These are phyloP conservation scores for Aphaenogaster rudis DNA, from an alignment of 1,140 invertebrate genomes.

Conservation along the genomic window DNA sequence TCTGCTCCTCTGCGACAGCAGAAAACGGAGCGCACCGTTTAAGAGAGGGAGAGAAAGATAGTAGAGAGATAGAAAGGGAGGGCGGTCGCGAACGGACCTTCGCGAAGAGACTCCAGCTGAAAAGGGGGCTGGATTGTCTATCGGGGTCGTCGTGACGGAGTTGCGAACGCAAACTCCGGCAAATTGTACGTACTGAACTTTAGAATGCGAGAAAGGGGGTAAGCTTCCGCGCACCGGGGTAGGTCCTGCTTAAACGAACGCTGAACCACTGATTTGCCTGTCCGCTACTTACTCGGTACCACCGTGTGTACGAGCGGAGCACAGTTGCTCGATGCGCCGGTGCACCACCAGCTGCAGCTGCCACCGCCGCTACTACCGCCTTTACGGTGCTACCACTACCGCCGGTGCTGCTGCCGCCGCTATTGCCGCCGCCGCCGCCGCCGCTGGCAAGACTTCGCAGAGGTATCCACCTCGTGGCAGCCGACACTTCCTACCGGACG, in stretches of 20 bases:
- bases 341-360: slow-evolving; percentile 74
- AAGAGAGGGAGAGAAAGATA: background rate
- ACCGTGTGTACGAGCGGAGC: slow-evolving; percentile 64
- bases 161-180: background rate
- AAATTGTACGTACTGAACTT: background rate
- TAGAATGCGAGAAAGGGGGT: background rate
- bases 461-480: slow-evolving; percentile 75
- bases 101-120: background rate
- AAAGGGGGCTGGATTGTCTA: background rate
- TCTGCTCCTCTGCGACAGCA: background rate
- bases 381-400: slow-evolving; percentile 13
- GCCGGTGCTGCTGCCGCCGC: slow-evolving; percentile 6
- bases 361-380: slow-evolving; percentile 62
- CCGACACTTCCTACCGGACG: slow-evolving; percentile 76
- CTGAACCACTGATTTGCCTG: background rate
- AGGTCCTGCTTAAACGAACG: slow-evolving; percentile 6
- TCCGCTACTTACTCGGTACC: slow-evolving; percentile 27
- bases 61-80: background rate
- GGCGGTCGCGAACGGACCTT: background rate
- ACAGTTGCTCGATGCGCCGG: slow-evolving; percentile 69
- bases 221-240: background rate
- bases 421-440: slow-evolving; percentile 35
- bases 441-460: slow-evolving; percentile 71
- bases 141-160: background rate
- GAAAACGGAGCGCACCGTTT: background rate